These are phyloP conservation scores for Erithacus rubecula DNA, from an alignment of 2,797 vertebrate genomes.

Conservation along the genomic window DNA sequence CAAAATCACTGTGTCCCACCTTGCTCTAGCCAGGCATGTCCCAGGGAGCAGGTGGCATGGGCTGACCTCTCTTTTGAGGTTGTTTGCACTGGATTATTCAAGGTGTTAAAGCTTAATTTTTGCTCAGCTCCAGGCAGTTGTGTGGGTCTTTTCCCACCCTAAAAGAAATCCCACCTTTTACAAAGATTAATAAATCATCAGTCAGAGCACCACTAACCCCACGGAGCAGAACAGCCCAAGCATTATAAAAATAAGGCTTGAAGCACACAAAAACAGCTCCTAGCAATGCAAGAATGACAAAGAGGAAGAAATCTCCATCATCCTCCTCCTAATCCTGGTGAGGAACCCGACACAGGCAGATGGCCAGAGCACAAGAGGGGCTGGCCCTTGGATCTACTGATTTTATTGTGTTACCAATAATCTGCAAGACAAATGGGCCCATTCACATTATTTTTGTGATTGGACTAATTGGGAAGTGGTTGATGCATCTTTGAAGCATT, in stretches of 20 bases:
- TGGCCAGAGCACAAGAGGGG: neutral
- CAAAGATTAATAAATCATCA: neutral
- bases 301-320: neutral
- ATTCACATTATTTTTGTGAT: neutral
- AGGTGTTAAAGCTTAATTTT: neutral
- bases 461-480: neutral
- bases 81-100: neutral
- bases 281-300: neutral
- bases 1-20: neutral
- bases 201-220: neutral
- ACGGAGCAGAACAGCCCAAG: fast-evolving
- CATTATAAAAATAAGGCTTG: neutral
- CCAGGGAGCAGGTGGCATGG: fast-evolving
- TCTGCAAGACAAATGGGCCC: neutral
- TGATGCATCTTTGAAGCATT: neutral
- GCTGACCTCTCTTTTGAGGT: neutral
- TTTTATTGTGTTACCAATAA: neutral
- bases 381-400: neutral
- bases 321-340: neutral
- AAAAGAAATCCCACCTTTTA: neutral
- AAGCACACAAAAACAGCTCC: neutral
- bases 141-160: neutral
- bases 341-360: fast-evolving
- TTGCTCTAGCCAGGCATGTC: neutral
- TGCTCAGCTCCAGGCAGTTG: neutral